Percentiles rank a stretch among this genome's conserved stretches.
These are phyloP conservation scores for Patella ulyssiponensis DNA, from an alignment of 2,888 invertebrate genomes.

Conservation along the genomic window DNA sequence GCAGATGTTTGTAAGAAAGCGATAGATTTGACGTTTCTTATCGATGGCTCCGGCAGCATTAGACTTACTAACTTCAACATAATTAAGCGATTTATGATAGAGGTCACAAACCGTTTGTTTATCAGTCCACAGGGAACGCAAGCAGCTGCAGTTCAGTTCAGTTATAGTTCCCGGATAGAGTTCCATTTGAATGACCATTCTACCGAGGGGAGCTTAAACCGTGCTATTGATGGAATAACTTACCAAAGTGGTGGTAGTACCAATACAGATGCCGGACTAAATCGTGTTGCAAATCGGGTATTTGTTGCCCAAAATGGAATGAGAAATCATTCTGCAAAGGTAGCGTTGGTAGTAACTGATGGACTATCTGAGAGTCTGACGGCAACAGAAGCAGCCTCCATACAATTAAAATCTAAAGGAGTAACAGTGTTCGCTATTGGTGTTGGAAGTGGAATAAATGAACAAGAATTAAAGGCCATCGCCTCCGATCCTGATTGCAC, in stretches of 20 bases:
- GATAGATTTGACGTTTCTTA: constrained; percentile 23
- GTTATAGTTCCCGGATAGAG: background rate
- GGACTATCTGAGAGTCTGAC: background rate
- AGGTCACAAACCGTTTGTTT: constrained; percentile 15
- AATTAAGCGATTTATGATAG: constrained; percentile 17
- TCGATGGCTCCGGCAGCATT: constrained; percentile 28
- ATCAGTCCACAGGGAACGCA: background rate
- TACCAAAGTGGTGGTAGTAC: background rate
- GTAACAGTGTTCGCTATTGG: constrained; percentile 29
- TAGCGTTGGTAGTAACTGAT: constrained; percentile 26
- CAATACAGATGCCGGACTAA: constrained; percentile 13
- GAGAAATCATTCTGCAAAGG: constrained; percentile 9
- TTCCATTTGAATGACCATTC: constrained; percentile 16
- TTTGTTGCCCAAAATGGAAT: background rate
- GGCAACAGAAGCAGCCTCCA: background rate
- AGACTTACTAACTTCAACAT: background rate
- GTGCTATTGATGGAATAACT: background rate
- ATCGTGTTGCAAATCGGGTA: background rate
- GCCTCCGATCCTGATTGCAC: constrained; percentile 19
- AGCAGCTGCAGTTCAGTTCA: constrained; percentile 11
- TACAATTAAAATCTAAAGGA: constrained; percentile 12
- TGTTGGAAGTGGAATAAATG: constrained; percentile 21
- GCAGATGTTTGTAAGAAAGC: background rate
- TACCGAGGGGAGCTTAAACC: background rate
- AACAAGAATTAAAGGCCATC: constrained; percentile 21